These are phyloP conservation scores for Gouania willdenowi DNA, from an alignment of 2,797 vertebrate genomes.

Conservation along the genomic window DNA sequence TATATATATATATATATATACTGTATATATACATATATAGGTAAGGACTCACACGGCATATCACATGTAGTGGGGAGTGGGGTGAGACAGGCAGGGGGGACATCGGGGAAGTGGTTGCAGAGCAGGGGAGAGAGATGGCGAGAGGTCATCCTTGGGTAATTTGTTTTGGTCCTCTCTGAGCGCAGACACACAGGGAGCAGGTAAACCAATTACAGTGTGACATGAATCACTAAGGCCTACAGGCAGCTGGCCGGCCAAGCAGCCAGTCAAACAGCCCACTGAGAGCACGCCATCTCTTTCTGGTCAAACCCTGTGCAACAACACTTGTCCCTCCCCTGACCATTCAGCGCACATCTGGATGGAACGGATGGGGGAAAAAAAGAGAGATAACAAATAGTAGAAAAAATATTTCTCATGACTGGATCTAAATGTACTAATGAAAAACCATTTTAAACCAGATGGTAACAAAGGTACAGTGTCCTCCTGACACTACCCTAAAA, in stretches of 20 bases:
- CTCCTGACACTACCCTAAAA: no score
- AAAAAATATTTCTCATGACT: no score
- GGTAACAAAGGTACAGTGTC: no score
- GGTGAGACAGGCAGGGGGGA: constrained; percentile 29
- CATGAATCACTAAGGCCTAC: constrained; percentile 77
- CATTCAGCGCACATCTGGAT: constrained; percentile 37
- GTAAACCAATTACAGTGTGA: constrained; percentile 84
- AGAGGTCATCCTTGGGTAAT: constrained; percentile 79
- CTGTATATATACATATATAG: constrained; percentile 5
- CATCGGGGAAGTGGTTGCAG: constrained; percentile 38
- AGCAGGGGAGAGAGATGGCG: constrained; percentile 49
- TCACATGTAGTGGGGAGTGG: constrained; percentile 42
- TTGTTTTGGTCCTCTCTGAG: constrained; percentile 78
- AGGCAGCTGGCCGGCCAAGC: constrained; percentile 40
- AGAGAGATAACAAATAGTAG: constrained; percentile 25
- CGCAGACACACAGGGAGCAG: constrained; percentile 70
- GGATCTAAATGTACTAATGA: constrained; percentile 9
- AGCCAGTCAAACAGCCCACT: constrained; percentile 18
- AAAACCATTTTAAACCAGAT: not conserved
- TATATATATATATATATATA: no score
- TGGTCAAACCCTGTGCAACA: constrained; percentile 46
- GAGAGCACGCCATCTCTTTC: constrained; percentile 27
- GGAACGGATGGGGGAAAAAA: constrained; percentile 18
- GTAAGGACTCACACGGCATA: constrained; percentile 43
- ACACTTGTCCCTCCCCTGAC: constrained; percentile 32